Percentiles rank a stretch among this genome's conserved stretches.
Conservation (phyloP, 2,797 vertebrate species). For the Loris lydekkerianus region DNA sequence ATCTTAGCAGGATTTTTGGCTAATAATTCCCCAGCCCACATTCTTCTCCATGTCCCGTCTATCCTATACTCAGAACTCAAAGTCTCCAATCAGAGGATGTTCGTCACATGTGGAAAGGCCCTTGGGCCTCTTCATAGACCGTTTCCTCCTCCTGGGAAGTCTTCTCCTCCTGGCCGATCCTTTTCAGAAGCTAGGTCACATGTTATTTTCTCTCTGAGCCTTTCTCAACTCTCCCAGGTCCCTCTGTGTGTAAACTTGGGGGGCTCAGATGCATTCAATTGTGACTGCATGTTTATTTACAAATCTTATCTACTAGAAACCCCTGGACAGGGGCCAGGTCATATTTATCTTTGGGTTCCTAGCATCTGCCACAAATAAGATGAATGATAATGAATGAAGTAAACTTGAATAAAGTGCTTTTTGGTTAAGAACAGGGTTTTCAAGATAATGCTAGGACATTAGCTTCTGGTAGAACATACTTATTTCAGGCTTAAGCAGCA, state of each 20-base stretch:
- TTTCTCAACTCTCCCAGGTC: neutral
- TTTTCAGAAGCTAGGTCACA: neutral
- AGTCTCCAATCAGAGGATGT: neutral
- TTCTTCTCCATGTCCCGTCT: neutral
- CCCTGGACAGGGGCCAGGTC: neutral
- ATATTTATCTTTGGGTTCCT: slow-evolving; percentile 8
- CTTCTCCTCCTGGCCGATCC: neutral
- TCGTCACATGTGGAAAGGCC: neutral
- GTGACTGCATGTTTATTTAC: neutral
- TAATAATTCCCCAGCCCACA: neutral
- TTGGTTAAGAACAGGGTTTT: neutral
- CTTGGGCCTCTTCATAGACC: neutral
- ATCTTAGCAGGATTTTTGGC: neutral
- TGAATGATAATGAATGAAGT: slow-evolving; percentile 4
- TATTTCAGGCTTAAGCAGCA: slow-evolving; percentile 11
- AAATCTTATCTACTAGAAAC: neutral
- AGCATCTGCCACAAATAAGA: neutral
- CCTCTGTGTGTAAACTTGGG: neutral
- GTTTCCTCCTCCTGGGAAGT: neutral
- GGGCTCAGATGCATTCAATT: neutral
- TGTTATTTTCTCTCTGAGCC: neutral
- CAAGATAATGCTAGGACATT: neutral
- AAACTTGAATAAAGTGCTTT: neutral
- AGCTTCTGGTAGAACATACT: slow-evolving; percentile 31
- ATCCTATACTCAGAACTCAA: neutral